These are phyloP conservation scores for Beris morrisii DNA, from an alignment of 2,888 invertebrate species.

Conservation along the genomic window DNA sequence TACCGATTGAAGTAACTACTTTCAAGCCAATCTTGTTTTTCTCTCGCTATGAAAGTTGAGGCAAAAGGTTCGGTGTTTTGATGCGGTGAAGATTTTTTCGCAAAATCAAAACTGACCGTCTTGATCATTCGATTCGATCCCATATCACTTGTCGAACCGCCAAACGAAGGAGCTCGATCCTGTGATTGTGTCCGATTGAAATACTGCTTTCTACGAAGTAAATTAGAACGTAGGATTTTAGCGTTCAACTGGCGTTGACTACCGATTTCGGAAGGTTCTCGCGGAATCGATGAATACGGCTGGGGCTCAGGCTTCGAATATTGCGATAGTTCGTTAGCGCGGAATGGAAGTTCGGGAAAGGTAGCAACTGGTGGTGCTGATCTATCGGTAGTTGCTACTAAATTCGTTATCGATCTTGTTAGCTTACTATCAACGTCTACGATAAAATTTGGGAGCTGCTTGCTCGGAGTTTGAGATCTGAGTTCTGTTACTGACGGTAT, in stretches of 20 bases:
- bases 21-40: constrained; percentile 50
- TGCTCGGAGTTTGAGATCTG: too few relatives aligned
- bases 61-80: constrained; percentile 49
- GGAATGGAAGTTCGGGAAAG: constrained; percentile 46
- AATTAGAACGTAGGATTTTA: constrained; percentile 44
- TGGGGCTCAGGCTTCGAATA: constrained; percentile 47
- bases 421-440: neutral
- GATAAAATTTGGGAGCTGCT: too few relatives aligned
- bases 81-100: constrained; percentile 25
- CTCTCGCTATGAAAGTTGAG: constrained; percentile 44
- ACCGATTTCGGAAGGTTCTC: constrained; percentile 8
- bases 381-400: constrained; percentile 9
- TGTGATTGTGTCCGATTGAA: constrained; percentile 53
- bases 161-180: constrained; percentile 48
- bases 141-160: constrained; percentile 49
- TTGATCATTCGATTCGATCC: constrained; percentile 51
- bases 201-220: constrained; percentile 46
- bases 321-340: constrained; percentile 55
- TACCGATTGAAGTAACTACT: constrained; percentile 55
- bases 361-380: neutral
- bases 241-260: constrained; percentile 48
- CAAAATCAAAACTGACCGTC: constrained; percentile 57
- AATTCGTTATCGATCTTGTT: neutral
- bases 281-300: constrained; percentile 39
- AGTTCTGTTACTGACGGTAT: too few relatives aligned